A percentile compares a stretch with the other conserved stretches of the same genome.
Conservation (phyloP, 2,113 vertebrate species). For the Baryphthengus martii region DNA sequence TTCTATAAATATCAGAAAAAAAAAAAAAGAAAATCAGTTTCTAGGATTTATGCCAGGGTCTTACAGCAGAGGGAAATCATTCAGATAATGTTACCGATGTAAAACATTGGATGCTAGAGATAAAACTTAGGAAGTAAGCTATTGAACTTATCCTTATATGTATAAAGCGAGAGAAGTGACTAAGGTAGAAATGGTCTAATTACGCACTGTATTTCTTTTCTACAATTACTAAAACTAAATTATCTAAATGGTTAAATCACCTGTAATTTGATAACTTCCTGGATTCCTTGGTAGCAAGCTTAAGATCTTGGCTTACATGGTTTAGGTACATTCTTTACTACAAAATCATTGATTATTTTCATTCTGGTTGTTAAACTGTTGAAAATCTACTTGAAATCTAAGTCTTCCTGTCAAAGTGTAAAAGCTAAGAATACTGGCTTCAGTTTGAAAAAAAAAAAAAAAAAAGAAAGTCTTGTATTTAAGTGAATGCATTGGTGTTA, state of each 20-base stretch:
- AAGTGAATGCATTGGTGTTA: background rate
- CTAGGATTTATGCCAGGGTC: background rate
- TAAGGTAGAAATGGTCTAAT: background rate
- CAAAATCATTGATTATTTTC: background rate
- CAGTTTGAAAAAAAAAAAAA: background rate
- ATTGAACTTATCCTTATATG: rapidly evolving
- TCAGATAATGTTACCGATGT: background rate
- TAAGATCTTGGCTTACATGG: background rate
- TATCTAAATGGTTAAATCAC: background rate
- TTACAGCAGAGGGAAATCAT: background rate
- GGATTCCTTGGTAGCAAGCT: background rate
- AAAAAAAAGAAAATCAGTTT: background rate
- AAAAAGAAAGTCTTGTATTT: background rate
- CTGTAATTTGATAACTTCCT: background rate
- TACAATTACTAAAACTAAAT: background rate
- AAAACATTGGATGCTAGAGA: background rate
- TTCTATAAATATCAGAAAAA: background rate
- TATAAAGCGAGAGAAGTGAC: background rate
- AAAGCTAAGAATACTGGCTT: background rate
- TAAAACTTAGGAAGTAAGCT: background rate
- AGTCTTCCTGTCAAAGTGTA: background rate
- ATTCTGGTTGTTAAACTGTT: background rate
- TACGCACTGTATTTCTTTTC: background rate
- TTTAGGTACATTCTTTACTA: background rate
- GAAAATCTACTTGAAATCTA: background rate